Conservation (phyloP, 2,888 invertebrate genomes). For the Drosophila macrospina region DNA sequence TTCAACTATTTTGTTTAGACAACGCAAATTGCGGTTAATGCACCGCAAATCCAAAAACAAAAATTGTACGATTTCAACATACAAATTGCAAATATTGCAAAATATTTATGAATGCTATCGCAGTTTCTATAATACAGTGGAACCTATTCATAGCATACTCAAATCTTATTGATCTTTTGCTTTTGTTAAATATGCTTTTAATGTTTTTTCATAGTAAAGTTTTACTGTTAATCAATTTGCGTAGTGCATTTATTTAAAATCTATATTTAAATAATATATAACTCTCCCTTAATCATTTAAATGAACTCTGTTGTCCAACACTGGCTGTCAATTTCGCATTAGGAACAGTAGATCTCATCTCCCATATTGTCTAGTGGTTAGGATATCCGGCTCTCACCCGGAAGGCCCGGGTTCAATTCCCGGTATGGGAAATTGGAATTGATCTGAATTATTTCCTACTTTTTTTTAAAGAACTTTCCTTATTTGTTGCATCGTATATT, state of each 20-base stretch:
- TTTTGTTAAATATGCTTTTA: not conserved
- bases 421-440: conserved; percentile 91
- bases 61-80: conserved; percentile 22
- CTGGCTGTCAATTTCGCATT: conserved; percentile 5
- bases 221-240: no score
- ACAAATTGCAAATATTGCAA: conserved; percentile 43
- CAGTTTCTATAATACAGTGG: conserved; percentile 1
- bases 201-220: not conserved
- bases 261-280: not conserved
- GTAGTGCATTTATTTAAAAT: no score
- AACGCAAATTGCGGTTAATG: conserved; percentile 65
- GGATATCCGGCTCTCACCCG: conserved; percentile 86
- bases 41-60: conserved; percentile 47
- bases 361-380: conserved; percentile 86
- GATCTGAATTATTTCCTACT: not conserved
- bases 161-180: no score
- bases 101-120: conserved; percentile 21
- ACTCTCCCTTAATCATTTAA: not conserved
- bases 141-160: not conserved
- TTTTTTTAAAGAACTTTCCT: not conserved
- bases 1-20: conserved; percentile 43
- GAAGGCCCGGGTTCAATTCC: conserved; percentile 94
- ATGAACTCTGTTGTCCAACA: not conserved
- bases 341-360: conserved; percentile 29
- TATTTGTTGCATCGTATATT: not conserved